A percentile compares a stretch with the other conserved stretches of the same genome.
phyloP scores from a whole-genome alignment of 2,113 vertebrate genomes.

The Corvus hawaiiensis region DNA sequence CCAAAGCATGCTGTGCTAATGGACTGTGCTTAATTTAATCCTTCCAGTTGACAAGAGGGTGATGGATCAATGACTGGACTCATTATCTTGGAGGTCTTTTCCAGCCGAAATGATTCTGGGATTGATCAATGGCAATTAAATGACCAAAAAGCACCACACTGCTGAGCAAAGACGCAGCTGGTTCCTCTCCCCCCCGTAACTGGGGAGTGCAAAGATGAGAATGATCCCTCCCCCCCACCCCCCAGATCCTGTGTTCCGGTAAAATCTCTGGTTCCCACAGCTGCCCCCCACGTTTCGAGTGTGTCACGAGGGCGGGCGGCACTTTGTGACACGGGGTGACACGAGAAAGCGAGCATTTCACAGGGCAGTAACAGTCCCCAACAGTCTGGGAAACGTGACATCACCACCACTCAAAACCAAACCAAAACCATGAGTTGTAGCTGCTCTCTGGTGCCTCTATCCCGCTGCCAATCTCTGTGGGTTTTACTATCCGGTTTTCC shows the following conservation, averaged over 20 bases:
- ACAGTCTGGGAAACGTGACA: conserved; percentile 43
- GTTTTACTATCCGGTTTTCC: conserved; percentile 58
- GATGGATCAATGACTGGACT: neutral
- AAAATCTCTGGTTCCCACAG: conserved; percentile 28
- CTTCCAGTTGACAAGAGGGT: neutral
- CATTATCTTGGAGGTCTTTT: neutral
- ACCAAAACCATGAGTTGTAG: conserved; percentile 31
- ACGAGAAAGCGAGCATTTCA: neutral
- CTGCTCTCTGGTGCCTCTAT: conserved; percentile 5
- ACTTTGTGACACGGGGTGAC: neutral
- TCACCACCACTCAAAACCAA: conserved; percentile 33
- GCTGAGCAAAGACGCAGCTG: neutral
- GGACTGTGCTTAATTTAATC: neutral
- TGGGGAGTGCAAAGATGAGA: neutral
- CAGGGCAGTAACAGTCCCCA: neutral
- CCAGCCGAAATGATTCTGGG: neutral
- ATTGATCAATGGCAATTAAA: neutral
- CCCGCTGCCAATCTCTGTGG: neutral
- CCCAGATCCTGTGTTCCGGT: neutral
- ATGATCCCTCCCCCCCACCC: neutral
- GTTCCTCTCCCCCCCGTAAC: neutral
- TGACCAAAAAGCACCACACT: neutral
- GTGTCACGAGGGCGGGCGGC: neutral
- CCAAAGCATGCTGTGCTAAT: neutral
- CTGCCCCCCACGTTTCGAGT: neutral